phyloP scores from a whole-genome alignment of 1,140 invertebrate genomes.

The Gonatopus flavifemur region DNA sequence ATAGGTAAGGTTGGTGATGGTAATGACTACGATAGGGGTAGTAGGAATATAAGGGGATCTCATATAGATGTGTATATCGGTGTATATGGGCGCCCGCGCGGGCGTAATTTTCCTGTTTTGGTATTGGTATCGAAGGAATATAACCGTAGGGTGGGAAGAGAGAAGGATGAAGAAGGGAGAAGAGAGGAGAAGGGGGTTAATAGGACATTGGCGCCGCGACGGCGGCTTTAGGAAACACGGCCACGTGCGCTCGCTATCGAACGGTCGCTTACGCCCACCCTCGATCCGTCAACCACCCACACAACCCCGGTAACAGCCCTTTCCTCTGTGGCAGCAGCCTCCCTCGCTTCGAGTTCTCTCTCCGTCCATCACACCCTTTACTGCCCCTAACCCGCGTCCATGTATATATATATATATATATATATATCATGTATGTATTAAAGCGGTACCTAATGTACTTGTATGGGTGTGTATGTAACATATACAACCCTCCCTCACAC shows the following conservation, averaged over 20 bases:
- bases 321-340: conserved; percentile 30
- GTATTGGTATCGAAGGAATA: too few relatives aligned
- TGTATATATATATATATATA: conserved; percentile 3
- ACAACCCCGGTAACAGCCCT: conserved; percentile 27
- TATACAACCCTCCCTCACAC: not conserved
- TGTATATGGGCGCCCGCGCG: conserved; percentile 11
- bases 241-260: conserved; percentile 57
- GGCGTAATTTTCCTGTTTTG: too few relatives aligned
- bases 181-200: conserved; percentile 35
- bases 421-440: not conserved
- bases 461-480: not conserved
- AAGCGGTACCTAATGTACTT: too few relatives aligned
- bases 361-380: conserved; percentile 13
- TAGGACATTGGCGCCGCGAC: conserved; percentile 52
- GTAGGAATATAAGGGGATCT: not conserved
- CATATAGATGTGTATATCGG: conserved; percentile 3
- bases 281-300: conserved; percentile 32
- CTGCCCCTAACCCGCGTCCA: conserved; percentile 17
- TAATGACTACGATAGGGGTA: conserved; percentile 6
- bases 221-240: conserved; percentile 49
- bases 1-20: conserved; percentile 16
- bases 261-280: conserved; percentile 39
- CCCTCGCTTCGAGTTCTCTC: conserved; percentile 9
- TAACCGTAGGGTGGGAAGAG: too few relatives aligned
- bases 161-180: conserved; percentile 5